These are phyloP conservation scores for Epinephelus awoara DNA, from an alignment of 2,797 vertebrate species.

Conservation along the genomic window DNA sequence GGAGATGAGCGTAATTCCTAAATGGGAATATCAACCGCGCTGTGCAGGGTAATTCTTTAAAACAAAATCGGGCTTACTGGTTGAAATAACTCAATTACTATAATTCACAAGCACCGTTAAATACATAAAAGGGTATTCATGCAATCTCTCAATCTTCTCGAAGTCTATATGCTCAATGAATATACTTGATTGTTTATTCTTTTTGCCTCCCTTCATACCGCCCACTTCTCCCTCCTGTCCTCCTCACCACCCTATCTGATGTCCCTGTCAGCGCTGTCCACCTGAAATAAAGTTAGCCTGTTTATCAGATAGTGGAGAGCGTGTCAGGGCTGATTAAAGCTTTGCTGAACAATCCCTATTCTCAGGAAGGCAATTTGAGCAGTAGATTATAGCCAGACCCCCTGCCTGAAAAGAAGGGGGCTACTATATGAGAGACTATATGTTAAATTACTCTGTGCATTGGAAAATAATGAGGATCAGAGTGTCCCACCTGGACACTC, in stretches of 20 bases:
- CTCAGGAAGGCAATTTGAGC: slow-evolving; percentile 64
- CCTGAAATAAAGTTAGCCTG: slow-evolving; percentile 70
- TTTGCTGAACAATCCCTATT: slow-evolving; percentile 61
- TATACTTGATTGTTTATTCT: slow-evolving; percentile 36
- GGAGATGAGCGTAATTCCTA: slow-evolving; percentile 34
- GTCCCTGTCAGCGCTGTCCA: slow-evolving; percentile 68
- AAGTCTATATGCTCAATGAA: slow-evolving; percentile 18
- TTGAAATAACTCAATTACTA: slow-evolving; percentile 41
- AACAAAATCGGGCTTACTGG: slow-evolving; percentile 33
- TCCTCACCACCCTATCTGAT: slow-evolving; percentile 58
- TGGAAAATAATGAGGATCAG: slow-evolving; percentile 39
- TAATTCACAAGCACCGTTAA: slow-evolving; percentile 24
- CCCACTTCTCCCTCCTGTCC: slow-evolving; percentile 29
- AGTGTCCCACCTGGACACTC: slow-evolving; percentile 25
- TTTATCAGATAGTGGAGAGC: slow-evolving; percentile 69
- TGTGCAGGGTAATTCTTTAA: slow-evolving; percentile 10
- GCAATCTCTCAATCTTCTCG: slow-evolving; percentile 1
- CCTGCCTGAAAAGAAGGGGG: slow-evolving; percentile 10
- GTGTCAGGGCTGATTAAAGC: slow-evolving; percentile 71
- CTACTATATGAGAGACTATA: slow-evolving; percentile 44
- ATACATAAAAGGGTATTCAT: slow-evolving; percentile 17
- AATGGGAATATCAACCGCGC: slow-evolving; percentile 5
- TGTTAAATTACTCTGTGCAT: slow-evolving; percentile 43
- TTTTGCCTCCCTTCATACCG: slow-evolving; percentile 24
- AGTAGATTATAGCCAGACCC: slow-evolving; percentile 48